Evolutionary conservation across 2,888 invertebrate genomes (phyloP), one percentile per base, ranked within the genome.

Genomic region (Drosophila dives): DNA sequence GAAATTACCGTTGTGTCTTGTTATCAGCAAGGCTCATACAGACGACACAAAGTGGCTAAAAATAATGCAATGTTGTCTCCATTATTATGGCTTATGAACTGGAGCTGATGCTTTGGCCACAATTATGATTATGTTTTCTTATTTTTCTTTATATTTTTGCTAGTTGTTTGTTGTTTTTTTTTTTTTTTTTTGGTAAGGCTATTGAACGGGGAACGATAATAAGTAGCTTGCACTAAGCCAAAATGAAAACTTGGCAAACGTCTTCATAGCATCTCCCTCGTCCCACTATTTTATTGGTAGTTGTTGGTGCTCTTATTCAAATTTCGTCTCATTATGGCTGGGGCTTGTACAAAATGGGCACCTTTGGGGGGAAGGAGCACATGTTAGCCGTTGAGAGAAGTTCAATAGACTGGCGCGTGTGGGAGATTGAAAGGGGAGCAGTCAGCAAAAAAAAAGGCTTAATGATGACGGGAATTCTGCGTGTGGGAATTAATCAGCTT

Each of bases 401-500:
- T 89, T 86, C 86, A 86, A 86, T 86, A 86, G 86, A 71, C 88
- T 53, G 54, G 2, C 23, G 26, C 12, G 26, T 45, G 53, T 54
- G 36, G 40, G 83, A 76, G 79, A 90, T 86, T 89, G 87, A 64
- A 83, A 83, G 83, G 85, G 74, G 70, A 86, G 81, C 61, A 81
- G 86, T 86, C 90, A 86, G 87, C 90, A 86, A 68, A 78, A 83
- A 78, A 83, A 85, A 86, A 83, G 86, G 86, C 86, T 86, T 86
- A 86, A 77, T 76, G 72, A 87, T 67, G 88, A 66, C 63, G 26
- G 54, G 29, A 69, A 75, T 86, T 79, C 89, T 72, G 90, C 78
- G 86, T 86, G 86, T 79, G 89, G 81, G 66, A 90, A 86, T 89
- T 86, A 86, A 90, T 86, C 90, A 81, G 85, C 75, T 69, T 61